Base-by-base conservation (phyloP, 2,797 vertebrate genomes). In the Myotis myotis region DNA sequence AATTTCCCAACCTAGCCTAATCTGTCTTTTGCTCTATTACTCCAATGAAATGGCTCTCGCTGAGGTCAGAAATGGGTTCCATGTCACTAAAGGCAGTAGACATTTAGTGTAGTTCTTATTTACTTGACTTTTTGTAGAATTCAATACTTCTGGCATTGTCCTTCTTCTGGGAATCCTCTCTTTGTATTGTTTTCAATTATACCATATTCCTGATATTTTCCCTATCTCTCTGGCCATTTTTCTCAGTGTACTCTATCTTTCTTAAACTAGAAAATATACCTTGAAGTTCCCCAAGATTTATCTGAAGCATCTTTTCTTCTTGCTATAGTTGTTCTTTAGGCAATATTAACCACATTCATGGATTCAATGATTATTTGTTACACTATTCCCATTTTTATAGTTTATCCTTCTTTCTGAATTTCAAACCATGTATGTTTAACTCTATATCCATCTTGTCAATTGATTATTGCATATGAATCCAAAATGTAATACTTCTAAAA, bases 201-300 rank as follows among this genome's bases (percentile, higher is more conserved):
- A 62, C 6, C 22, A 44, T 2, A 41, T 15, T 68, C 3, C 9
- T 79, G 22, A 23, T 62, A 3, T 55, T 74, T 85, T 86, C 1
- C 5, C 41, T 38, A 0, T 0, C 66, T 25, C 2, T 19, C 23
- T 84, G 4, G 2, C 6, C 2, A 2, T 30, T 89, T 20, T 68
- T 36, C 25, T 38, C 6, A 57, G 8, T 22, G 20, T 78, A n/a
- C 0, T 22, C 20, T 33, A 55, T 66, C 2, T 11, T 87, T 91
- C 49, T 89, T 17, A 38, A 83, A 33, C 68, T 49, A 89, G n/a
- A 23, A 82, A 74, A 76, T 70, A 62, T 10, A 81, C 17, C 16
- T 76, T 86, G 25, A 89, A 38, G 23, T 87, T 68, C 22, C 87
- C 38, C 57, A 49, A 62, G 25, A 64, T 74, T 57, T 82, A 70